These are phyloP conservation scores for Scophthalmus maximus DNA, from an alignment of 2,113 vertebrate genomes.

Conservation along the genomic window DNA sequence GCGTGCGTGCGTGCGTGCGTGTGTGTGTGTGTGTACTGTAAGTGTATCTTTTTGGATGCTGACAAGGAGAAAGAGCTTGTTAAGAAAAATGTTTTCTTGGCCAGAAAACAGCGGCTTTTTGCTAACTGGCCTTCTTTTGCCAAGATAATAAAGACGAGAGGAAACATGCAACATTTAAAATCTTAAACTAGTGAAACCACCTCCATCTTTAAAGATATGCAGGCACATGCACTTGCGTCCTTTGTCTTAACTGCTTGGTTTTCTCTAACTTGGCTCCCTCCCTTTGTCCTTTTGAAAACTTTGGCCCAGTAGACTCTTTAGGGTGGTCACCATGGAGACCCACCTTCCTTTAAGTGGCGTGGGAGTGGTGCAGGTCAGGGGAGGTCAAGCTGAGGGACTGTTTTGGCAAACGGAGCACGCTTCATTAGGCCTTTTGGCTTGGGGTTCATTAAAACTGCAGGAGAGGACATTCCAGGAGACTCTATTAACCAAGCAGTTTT, in stretches of 20 bases:
- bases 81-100: slow-evolving; percentile 69
- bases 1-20: slow-evolving; percentile 12
- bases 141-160: slow-evolving; percentile 57
- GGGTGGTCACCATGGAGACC: slow-evolving; percentile 75
- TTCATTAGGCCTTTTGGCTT: slow-evolving; percentile 83
- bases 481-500: slow-evolving; percentile 77
- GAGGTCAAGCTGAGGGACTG: slow-evolving; percentile 74
- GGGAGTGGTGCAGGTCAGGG: slow-evolving; percentile 64
- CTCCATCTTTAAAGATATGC: slow-evolving; percentile 48
- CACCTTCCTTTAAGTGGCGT: slow-evolving; percentile 59
- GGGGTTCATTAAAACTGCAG: slow-evolving; percentile 84
- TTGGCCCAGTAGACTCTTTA: slow-evolving; percentile 52
- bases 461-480: slow-evolving; percentile 83
- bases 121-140: slow-evolving; percentile 56
- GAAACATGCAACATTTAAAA: slow-evolving; percentile 50
- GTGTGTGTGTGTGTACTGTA: slow-evolving; percentile 12
- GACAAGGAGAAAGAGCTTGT: slow-evolving; percentile 65
- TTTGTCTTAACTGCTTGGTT: slow-evolving; percentile 50
- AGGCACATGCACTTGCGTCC: slow-evolving; percentile 47
- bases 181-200: slow-evolving; percentile 28
- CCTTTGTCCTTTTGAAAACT: slow-evolving; percentile 63
- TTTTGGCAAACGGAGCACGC: slow-evolving; percentile 78
- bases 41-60: slow-evolving; percentile 54
- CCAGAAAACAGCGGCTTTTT: slow-evolving; percentile 62
- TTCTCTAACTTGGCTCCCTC: slow-evolving; percentile 37